Evolutionary conservation across 2,113 vertebrate species (phyloP).

Genomic region (Melanostigma gelatinosum): DNA sequence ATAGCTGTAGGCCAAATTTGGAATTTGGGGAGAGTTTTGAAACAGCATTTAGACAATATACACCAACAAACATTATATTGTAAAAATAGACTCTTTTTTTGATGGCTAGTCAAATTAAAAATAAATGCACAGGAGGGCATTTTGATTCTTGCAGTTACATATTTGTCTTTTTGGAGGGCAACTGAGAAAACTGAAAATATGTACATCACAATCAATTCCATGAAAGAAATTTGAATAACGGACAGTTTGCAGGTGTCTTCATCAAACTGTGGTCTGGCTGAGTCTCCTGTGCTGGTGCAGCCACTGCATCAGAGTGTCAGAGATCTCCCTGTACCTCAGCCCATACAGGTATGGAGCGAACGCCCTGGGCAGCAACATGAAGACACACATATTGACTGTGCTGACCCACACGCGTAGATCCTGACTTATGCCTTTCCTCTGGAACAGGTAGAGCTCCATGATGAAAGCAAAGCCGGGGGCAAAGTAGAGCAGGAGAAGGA

Average conservation of each 20-base stretch:
- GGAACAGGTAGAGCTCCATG: slow-evolving; percentile 76
- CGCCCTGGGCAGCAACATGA: slow-evolving; percentile 83
- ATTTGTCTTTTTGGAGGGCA: not conserved
- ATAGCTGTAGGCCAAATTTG: not conserved
- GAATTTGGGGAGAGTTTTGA: not conserved
- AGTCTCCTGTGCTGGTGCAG: slow-evolving; percentile 63
- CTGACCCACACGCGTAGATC: slow-evolving; percentile 78
- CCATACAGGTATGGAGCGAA: slow-evolving; percentile 84
- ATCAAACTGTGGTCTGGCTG: slow-evolving; percentile 33
- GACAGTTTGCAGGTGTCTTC: not conserved
- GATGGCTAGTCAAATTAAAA: not conserved
- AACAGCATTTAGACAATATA: not conserved
- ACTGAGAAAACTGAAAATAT: not conserved
- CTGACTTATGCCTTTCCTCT: slow-evolving; percentile 19
- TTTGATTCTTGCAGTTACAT: not conserved
- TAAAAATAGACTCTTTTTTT: not conserved
- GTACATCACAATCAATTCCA: not conserved
- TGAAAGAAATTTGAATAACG: not conserved
- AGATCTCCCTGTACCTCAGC: slow-evolving; percentile 83
- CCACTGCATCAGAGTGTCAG: slow-evolving; percentile 69
- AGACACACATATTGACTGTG: slow-evolving; percentile 78
- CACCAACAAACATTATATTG: not conserved
- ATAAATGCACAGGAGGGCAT: too few species aligned
- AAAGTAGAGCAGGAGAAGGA: slow-evolving; percentile 83
- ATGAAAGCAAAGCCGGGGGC: slow-evolving; percentile 80